Evolutionary conservation across 2,113 vertebrate species (phyloP).

Genomic region (Ochotona curzoniae): DNA sequence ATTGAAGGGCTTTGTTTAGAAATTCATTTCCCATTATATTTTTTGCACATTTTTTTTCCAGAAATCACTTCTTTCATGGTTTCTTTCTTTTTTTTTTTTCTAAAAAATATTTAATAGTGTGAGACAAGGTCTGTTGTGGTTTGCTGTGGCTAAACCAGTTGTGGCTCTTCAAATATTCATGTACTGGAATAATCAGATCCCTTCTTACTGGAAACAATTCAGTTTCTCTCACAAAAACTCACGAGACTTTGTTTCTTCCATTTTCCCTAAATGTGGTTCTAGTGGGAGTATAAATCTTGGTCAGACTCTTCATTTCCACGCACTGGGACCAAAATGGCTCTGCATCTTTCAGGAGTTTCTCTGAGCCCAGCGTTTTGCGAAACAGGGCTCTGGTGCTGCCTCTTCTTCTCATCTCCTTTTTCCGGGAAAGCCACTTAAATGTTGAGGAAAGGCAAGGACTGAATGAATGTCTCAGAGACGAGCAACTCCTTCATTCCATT

Average conservation of each 20-base stretch:
- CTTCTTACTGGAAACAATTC: slow-evolving; percentile 63
- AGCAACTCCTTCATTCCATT: not conserved
- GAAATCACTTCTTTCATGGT: slow-evolving; percentile 72
- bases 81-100: slow-evolving; percentile 3
- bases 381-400: not conserved
- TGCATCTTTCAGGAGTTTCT: not conserved
- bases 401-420: not conserved
- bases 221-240: slow-evolving; percentile 56
- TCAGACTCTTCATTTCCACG: not conserved
- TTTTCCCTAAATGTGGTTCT: slow-evolving; percentile 39
- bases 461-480: not conserved
- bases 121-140: slow-evolving; percentile 69
- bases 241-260: not conserved
- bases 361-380: not conserved
- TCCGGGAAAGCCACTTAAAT: not conserved
- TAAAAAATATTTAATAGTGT: slow-evolving; percentile 52
- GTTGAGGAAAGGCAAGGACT: not conserved
- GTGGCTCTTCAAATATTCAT: slow-evolving; percentile 47
- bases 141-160: slow-evolving; percentile 56
- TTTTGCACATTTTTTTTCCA: slow-evolving; percentile 73
- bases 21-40: slow-evolving; percentile 74
- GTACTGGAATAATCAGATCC: slow-evolving; percentile 55
- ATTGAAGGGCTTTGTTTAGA: slow-evolving; percentile 78
- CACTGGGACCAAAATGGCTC: not conserved
- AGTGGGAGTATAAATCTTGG: not conserved